Evolutionary conservation across 2,888 invertebrate genomes (phyloP), one percentile per base, ranked within the genome.

Genomic region (Sinopyrophorus schimmeli): DNA sequence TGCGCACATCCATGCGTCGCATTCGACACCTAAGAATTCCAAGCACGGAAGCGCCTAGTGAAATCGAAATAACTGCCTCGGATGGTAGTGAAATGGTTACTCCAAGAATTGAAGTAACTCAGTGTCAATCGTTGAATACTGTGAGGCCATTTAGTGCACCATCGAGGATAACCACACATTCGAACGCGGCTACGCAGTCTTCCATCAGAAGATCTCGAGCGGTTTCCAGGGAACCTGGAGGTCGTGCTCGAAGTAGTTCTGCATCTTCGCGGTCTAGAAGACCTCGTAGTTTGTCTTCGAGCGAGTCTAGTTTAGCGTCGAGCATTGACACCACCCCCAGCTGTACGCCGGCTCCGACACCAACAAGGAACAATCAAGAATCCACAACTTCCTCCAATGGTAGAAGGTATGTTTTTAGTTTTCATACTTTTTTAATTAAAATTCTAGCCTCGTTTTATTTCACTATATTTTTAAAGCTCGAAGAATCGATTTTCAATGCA

Each of bases 1-100:
- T 79, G 59, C 74, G 80, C 48, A 76, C 73, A 31, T 80, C 80
- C 16, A 80, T 80, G 80, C 72, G 80, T 41, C 72, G 79, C 9
- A 65, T 80, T 38, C 74, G 76, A 17, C 80, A 77, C 55, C 65
- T 79, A 42, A 69, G 75, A 28, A 60, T 79, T 23, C 76, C 77
- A n/a, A 76, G 61, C 54, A 66, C 63, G 34, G 51, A 37, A 24
- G 31, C 35, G 12, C 35, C 44, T 40, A 28, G 34, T 34, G 50
- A 39, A 14, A 40, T 20, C 9, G 40, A 46, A 21, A 41, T 34
- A 27, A n/a, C 16, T 6, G 35, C 23, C 11, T 40, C 40, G 24
- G 46, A 51, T 14, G 35, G 31, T 30, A 32, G 18, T 24, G 52
- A 38, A 17, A 34, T 43, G 39, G 37, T 40, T 16, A 46, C 31